These are phyloP conservation scores for Drosophila orena DNA, from an alignment of 1,140 invertebrate species.

Conservation along the genomic window DNA sequence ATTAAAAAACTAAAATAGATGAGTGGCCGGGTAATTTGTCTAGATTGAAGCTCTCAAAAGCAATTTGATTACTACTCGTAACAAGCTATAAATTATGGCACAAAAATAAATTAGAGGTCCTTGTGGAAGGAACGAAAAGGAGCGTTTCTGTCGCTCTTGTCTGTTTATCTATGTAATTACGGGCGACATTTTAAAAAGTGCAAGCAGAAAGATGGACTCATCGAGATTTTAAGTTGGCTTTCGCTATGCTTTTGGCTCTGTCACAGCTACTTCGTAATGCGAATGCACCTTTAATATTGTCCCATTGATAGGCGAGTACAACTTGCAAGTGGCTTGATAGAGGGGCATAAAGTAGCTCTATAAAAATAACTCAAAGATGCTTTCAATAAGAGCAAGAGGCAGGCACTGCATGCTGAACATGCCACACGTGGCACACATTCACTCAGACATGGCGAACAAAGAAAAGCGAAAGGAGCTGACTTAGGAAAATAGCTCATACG, in stretches of 20 bases:
- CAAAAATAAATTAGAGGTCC: slow-evolving; percentile 10
- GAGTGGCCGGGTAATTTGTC: slow-evolving; percentile 66
- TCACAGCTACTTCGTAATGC: too few relatives aligned
- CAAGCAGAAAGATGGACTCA: neutral
- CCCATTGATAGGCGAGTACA: slow-evolving; percentile 48
- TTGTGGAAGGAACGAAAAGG: neutral
- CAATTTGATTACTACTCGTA: slow-evolving; percentile 58
- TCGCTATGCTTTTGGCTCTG: too few relatives aligned
- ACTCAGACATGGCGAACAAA: slow-evolving; percentile 15
- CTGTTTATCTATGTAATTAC: neutral
- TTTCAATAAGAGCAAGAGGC: slow-evolving; percentile 51
- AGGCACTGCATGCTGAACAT: slow-evolving; percentile 25
- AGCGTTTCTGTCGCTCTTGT: neutral
- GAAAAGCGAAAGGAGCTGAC: slow-evolving; percentile 32
- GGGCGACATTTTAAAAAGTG: neutral
- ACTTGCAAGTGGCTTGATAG: slow-evolving; percentile 47
- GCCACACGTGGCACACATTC: slow-evolving; percentile 47
- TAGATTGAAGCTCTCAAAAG: slow-evolving; percentile 66
- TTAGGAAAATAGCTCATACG: slow-evolving; percentile 79
- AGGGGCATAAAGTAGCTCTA: slow-evolving; percentile 66
- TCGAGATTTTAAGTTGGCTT: too few relatives aligned
- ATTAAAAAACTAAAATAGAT: slow-evolving; percentile 78
- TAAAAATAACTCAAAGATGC: slow-evolving; percentile 81
- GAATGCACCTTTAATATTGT: neutral
- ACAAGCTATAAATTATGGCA: slow-evolving; percentile 62